Evolutionary conservation across 2,888 invertebrate species (phyloP), one percentile per base, ranked within the genome.

Genomic region (Rhagonycha fulva): DNA sequence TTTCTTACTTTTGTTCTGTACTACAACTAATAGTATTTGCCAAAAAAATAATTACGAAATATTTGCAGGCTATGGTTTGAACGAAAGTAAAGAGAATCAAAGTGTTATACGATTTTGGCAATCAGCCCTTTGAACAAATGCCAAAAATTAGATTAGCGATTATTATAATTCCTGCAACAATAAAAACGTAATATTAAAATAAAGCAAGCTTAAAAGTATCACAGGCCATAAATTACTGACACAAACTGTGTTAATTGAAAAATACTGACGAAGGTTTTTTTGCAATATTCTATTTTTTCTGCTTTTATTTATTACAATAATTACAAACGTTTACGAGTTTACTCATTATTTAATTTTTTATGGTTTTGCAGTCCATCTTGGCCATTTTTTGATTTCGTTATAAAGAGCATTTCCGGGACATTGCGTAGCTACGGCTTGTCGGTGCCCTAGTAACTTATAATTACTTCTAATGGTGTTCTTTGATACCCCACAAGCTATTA

Each of bases 361-460:
- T 10, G 77, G 77, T 14, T 26, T 60, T 3, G 78, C 28, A 24
- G 71, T 74, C 82, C 82, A 83, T 67, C 87, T 84, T 0, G 86
- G 80, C 90, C 90, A 91, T 9, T 86, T 84, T 82, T 89, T 87
- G 62, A 91, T 89, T 81, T 90, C 88, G 32, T 85, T 83, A 73
- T 87, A 90, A 4, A 91, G 83, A 70, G 85, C 83, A 11, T 85
- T 75, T 0, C 91, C 91, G 0, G 91, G 91, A 83, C 90, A 90
- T n/a, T 82, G 79, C 0, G 89, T 89, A 10, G 78, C 76, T 0
- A 66, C 68, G 0, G 89, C 87, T 84, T 91, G 91, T 14, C 88
- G 84, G 10, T 87, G 90, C 0, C 88, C 91, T 14, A 89, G 79
- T 19, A 91, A 79, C 23, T 83, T 83, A 79, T 89, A 90, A 77